A percentile compares a stretch with the other conserved stretches of the same genome.
These are phyloP conservation scores for Halocaridina rubra DNA, from an alignment of 2,888 invertebrate species.

Conservation along the genomic window DNA sequence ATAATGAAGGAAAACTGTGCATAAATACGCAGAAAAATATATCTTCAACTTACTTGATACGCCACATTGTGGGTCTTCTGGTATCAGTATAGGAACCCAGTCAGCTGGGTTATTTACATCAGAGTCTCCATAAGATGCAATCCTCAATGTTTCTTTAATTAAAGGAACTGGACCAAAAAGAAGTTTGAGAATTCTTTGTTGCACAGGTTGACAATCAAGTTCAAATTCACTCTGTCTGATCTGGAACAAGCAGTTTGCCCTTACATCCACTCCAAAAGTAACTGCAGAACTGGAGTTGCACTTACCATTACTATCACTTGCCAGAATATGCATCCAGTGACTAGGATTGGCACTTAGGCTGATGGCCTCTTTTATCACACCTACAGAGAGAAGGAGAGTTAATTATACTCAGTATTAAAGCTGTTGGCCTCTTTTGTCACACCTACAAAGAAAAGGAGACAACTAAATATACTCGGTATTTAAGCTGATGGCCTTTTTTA, in stretches of 20 bases:
- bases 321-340: constrained; percentile 22
- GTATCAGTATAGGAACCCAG: constrained; percentile 23
- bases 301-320: not conserved
- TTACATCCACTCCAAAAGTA: constrained; percentile 20
- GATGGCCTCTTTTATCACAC: constrained; percentile 28
- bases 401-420: no score
- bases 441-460: constrained; percentile 12
- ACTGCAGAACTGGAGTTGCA: constrained; percentile 10
- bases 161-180: not conserved
- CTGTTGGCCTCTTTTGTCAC: no score
- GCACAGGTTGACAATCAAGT: not conserved
- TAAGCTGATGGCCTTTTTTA: constrained; percentile 26
- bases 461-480: not conserved
- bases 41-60: not conserved
- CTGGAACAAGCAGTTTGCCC: not conserved
- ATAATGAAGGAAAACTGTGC: no score
- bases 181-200: not conserved
- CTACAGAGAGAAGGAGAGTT: no score
- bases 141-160: not conserved
- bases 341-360: not conserved
- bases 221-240: not conserved
- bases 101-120: constrained; percentile 19
- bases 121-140: constrained; percentile 22
- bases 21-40: no score
- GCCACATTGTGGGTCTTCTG: constrained; percentile 3